Evolutionary conservation across 2,888 invertebrate species (phyloP), one percentile per base, ranked within the genome.

Genomic region (Zelleria hepariella): DNA sequence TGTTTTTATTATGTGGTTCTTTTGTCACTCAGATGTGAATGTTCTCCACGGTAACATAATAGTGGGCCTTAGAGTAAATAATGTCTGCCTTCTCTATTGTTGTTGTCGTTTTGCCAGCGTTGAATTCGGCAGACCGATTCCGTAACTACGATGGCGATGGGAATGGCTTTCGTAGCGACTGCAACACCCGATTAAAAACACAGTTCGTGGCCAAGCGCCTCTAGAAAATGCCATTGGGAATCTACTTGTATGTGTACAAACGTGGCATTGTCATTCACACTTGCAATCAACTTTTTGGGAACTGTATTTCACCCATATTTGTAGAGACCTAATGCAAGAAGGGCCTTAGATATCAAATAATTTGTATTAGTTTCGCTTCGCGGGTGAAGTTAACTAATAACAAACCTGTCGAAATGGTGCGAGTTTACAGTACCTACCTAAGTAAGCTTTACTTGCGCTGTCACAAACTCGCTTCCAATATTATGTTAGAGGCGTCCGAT

Each of bases 21-120:
- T 57, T 57, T 58, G 60, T 60, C 27, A 63, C 68, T 68, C 67
- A 68, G 69, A 76, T 74, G 72, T 79, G 78, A 81, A 76, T 71
- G 24, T 53, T n/a, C 25, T 15, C 53, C 23, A n/a, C 5, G 18
- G n/a, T n/a, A 53, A 53, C 25, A 8, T 52, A 32, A 53, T 32
- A 53, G 15, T n/a, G 51, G 25, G 58, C 25, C 21, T n/a, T n/a
- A n/a, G n/a, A n/a, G 32, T 42, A 15, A 42, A 15, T 42, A 32
- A 42, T 42, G 32, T 15, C 32, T 15, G 32, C 32, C 32, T 15
- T 42, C 32, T 15, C 32, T 42, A 42, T 42, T 42, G 32, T 42
- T 10, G 2, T 5, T 42, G 15, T 42, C 32, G 15, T 42, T 3
- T n/a, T n/a, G n/a, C n/a, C 32, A 15, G 32, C 15, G 32, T 42